Evolutionary conservation across 2,888 invertebrate species (phyloP), one percentile per base, ranked within the genome.

Genomic region (Ypsolopha sequella): DNA sequence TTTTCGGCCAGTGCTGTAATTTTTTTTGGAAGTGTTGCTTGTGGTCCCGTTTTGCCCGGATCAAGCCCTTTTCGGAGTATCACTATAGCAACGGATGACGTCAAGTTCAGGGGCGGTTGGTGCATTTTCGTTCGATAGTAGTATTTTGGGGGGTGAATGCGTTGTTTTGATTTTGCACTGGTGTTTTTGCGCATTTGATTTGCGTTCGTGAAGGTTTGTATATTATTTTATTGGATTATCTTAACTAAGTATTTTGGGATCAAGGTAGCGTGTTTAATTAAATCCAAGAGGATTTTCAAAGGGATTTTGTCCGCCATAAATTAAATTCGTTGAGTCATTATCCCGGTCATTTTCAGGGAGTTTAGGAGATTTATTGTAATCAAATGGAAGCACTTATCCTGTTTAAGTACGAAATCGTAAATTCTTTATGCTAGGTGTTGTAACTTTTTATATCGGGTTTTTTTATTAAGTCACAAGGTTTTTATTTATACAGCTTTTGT

Each of bases 41-140:
- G 24, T 3, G 24, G 24, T 60, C 64, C 61, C 64, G 69, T 64
- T 70, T 72, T 70, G 68, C 70, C 77, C 66, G 72, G 73, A 14
- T 41, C 10, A 47, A 13, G 6, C 24, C 39, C 41, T 34, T 36
- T 36, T 14, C 71, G 57, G 66, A 75, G 71, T 60, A 76, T 77
- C 76, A 70, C 80, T 80, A 79, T 79, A 80, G 80, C 76, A 80
- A 80, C 75, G 68, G 60, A 71, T 76, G 75, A 76, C 84, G 79
- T 76, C 82, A 86, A 85, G 85, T 85, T 85, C 85, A 85, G 66
- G 82, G 82, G 71, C 80, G 79, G 68, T 70, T 80, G 76, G 80
- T 86, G 85, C 84, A 85, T 80, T 76, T 74, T 75, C 75, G 82
- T 73, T 85, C 82, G 68, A 81, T 84, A 82, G 11, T 14, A 33